Base-by-base conservation (phyloP, 2,113 vertebrate species). In the Mus pahari region DNA sequence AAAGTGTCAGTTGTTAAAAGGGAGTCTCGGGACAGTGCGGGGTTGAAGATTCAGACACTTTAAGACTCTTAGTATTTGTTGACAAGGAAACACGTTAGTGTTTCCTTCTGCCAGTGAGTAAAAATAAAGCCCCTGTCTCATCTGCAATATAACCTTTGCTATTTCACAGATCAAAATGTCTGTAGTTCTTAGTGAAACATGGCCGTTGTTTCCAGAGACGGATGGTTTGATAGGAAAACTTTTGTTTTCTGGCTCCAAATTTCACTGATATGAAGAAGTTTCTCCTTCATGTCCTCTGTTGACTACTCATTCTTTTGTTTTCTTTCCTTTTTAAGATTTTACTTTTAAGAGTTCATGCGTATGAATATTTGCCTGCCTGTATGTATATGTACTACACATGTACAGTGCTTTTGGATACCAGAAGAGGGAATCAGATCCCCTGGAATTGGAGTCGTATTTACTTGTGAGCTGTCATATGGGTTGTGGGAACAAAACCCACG, bases 31-130 rank as follows among this genome's bases (percentile, higher is more conserved):
- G 93, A 68, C 10, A 70, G 48, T 74, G 36, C 7, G 55, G 84
- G 4, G 16, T 90, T 78, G 70, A 94, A 81, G 31, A 53, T 73
- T 94, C 12, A 64, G 33, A 73, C 39, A 13, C 94, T 96, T 82
- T 94, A 50, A 68, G 8, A 86, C 42, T 94, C 58, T 89, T 91
- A n/a, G 81, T 75, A 83, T 31, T 91, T 91, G 20, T 78, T 91
- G 62, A 62, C n/a, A 86, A 70, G n/a, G 36, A 81, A 42, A 79
- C 19, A 36, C 53, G 86, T 26, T 2, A 62, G 1, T 95, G 82
- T 97, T 95, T 82, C 42, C 36, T 88, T 16, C 22, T 79, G 31
- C 26, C 77, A 89, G 53, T 14, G 39, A 84, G 86, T 83, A 86
- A 87, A 50, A 9, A 93, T 45, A 55, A 75, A 94, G 39, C 5